Conservation (phyloP, 1,140 invertebrate genomes). For the Zelostemma sp. region DNA sequence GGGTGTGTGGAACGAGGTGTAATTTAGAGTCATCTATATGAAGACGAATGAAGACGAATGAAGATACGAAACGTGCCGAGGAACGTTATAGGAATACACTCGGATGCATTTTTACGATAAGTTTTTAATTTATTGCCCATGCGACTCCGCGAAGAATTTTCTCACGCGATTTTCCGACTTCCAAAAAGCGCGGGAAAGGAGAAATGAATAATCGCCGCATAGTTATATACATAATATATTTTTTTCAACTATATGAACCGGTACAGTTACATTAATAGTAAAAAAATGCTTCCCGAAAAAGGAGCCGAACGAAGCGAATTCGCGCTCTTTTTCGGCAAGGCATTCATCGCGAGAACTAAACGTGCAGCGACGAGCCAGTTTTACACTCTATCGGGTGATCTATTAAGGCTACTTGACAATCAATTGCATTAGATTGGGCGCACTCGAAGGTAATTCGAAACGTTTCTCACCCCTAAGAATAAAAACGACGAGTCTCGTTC, state of each 20-base stretch:
- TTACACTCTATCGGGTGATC: constrained; percentile 34
- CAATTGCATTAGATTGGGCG: no score
- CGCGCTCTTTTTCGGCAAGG: constrained; percentile 27
- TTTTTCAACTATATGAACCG: constrained; percentile 43
- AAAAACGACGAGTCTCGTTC: no score
- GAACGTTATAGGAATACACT: no score
- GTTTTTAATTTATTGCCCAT: no score
- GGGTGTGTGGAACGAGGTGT: constrained; percentile 19
- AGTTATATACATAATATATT: constrained; percentile 41
- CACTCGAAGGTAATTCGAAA: no score
- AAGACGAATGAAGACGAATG: background rate
- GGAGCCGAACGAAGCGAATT: constrained; percentile 13
- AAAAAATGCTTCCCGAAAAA: constrained; percentile 42
- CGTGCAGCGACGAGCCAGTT: constrained; percentile 23
- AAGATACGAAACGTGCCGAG: no score
- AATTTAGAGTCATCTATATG: constrained; percentile 14
- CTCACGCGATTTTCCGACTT: no score
- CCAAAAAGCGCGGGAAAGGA: no score
- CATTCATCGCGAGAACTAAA: constrained; percentile 37
- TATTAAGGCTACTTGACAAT: constrained; percentile 45
- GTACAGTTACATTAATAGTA: constrained; percentile 45
- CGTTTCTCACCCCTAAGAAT: no score
- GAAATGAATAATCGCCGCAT: background rate
- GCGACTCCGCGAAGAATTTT: no score
- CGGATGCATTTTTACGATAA: no score